A percentile compares a stretch with the other conserved stretches of the same genome.
Conservation (phyloP, 2,113 vertebrate genomes). For the Dipodomys stephensi region DNA sequence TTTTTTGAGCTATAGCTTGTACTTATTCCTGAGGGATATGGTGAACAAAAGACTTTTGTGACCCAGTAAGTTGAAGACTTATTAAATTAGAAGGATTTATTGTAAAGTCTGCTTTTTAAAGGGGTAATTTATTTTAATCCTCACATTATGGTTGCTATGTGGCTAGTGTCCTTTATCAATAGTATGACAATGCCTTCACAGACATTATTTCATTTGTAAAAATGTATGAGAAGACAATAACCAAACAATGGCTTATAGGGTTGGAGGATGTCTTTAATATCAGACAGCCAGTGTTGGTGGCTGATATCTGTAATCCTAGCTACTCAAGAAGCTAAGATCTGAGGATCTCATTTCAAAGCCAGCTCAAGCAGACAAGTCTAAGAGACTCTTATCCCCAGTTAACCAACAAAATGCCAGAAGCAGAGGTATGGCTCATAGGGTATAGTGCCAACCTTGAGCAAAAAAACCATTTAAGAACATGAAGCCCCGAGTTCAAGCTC, state of each 20-base stretch:
- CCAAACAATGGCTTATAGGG: neutral
- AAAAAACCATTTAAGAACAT: no score
- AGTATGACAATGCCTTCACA: neutral
- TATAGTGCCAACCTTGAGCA: no score
- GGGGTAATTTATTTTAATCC: neutral
- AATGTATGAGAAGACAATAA: conserved; percentile 3
- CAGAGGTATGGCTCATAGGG: no score
- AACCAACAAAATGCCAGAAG: no score
- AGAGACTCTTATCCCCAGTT: no score
- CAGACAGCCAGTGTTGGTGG: neutral
- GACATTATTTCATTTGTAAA: conserved; percentile 50
- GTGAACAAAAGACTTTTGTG: neutral
- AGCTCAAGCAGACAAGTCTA: no score
- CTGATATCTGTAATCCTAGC: no score
- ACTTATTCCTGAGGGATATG: neutral
- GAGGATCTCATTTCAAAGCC: no score
- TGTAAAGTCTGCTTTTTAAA: neutral
- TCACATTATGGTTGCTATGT: neutral
- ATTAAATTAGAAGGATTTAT: conserved; percentile 1
- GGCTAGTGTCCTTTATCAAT: neutral
- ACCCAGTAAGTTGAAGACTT: conserved; percentile 23
- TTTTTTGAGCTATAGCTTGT: neutral
- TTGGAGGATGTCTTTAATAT: neutral
- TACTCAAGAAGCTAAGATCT: no score
- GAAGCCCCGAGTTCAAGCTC: no score